Percentiles rank a stretch among this genome's conserved stretches.
phyloP scores from a whole-genome alignment of 2,113 vertebrate species.

The Cricetomys ansorgei region DNA sequence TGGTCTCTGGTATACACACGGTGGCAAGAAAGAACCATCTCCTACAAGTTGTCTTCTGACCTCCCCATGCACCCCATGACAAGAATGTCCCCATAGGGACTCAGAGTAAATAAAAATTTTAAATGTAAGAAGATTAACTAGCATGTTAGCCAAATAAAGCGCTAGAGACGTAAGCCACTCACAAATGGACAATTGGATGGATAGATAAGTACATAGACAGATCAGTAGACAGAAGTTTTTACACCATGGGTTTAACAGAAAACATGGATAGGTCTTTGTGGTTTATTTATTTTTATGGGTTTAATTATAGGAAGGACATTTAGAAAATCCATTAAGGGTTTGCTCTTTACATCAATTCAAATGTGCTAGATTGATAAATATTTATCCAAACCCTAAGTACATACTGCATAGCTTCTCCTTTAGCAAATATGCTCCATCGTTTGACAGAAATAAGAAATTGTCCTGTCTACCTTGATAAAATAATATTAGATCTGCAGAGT shows the following conservation, averaged over 20 bases:
- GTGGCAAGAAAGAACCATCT: too few species aligned
- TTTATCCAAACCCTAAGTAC: neutral
- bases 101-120: neutral
- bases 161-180: neutral
- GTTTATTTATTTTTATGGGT: neutral
- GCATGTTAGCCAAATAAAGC: neutral
- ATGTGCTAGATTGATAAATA: conserved; percentile 23
- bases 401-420: neutral
- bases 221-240: neutral
- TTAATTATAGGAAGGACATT: neutral
- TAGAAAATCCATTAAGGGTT: conserved; percentile 7
- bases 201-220: neutral
- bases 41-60: neutral
- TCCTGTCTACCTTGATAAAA: neutral
- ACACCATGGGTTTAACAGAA: neutral
- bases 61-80: neutral
- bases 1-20: neutral
- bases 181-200: neutral
- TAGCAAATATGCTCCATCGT: neutral
- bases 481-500: neutral
- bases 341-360: conserved; percentile 31
- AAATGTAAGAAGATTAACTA: neutral
- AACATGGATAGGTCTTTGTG: neutral
- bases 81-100: too few species aligned
- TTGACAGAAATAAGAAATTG: neutral